Percentiles rank a stretch among this genome's conserved stretches.
phyloP scores from a whole-genome alignment of 2,113 vertebrate species.

The Xyliphius kryptos region DNA sequence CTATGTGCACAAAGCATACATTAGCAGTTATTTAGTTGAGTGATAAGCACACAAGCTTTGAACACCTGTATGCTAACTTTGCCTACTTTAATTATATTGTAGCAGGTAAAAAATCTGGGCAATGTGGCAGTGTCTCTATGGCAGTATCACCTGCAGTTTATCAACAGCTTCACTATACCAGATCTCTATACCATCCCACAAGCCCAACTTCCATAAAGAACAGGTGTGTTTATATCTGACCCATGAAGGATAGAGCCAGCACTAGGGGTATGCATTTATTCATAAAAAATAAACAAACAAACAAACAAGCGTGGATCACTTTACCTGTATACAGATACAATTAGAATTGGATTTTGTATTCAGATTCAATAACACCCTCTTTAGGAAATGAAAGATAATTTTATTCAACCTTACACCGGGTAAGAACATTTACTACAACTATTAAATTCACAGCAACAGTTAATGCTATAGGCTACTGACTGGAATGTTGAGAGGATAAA shows the following conservation, averaged over 20 bases:
- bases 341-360: no score
- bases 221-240: conserved; percentile 19
- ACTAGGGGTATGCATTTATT: not conserved
- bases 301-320: no score
- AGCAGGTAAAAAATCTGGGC: conserved; percentile 5
- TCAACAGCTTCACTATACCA: conserved; percentile 19
- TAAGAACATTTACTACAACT: no score
- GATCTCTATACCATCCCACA: conserved; percentile 1
- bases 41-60: not conserved
- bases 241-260: not conserved
- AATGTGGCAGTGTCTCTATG: not conserved
- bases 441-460: no score
- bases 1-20: no score
- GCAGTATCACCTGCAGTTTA: not conserved
- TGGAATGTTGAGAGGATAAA: no score
- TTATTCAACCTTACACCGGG: not conserved
- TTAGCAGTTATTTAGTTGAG: not conserved
- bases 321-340: conserved; percentile 4
- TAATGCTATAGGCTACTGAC: no score
- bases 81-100: conserved; percentile 5
- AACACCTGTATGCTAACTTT: not conserved
- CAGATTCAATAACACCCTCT: no score
- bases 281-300: no score
- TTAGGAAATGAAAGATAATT: not conserved
- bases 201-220: conserved; percentile 18